Conservation (phyloP, 2,113 vertebrate genomes). For the Petaurus breviceps region DNA sequence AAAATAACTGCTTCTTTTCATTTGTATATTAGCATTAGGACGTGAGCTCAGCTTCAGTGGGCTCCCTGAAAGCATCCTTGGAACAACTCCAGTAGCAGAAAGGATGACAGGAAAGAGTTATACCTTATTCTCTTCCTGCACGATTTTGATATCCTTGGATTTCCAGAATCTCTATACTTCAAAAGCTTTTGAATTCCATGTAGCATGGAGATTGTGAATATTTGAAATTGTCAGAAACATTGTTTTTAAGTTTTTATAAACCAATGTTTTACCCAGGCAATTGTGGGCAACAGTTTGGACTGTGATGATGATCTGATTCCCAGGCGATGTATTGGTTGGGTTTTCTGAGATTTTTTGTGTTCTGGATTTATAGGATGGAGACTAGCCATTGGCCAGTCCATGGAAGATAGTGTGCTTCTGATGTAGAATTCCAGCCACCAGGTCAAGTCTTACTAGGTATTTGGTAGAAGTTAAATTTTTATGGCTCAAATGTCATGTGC, state of each 20-base stretch:
- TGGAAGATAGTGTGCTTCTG: not conserved
- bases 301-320: not conserved
- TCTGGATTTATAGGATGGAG: not conserved
- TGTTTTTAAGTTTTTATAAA: not conserved
- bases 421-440: not conserved
- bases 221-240: not conserved
- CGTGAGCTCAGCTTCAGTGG: not conserved
- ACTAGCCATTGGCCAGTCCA: not conserved
- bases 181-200: not conserved
- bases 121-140: not conserved
- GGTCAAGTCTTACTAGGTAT: not conserved
- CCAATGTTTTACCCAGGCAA: not conserved
- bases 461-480: not conserved
- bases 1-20: not conserved
- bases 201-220: not conserved
- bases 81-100: not conserved
- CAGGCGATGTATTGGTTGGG: not conserved
- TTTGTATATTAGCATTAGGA: not conserved
- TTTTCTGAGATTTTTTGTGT: not conserved
- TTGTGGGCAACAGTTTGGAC: not conserved
- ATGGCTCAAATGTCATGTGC: not conserved
- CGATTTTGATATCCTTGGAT: not conserved
- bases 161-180: not conserved
- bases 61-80: not conserved
- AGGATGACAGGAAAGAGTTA: not conserved